Percentiles rank a stretch among this genome's conserved stretches.
Conservation (phyloP, 2,113 vertebrate species). For the Pterocles gutturalis region DNA sequence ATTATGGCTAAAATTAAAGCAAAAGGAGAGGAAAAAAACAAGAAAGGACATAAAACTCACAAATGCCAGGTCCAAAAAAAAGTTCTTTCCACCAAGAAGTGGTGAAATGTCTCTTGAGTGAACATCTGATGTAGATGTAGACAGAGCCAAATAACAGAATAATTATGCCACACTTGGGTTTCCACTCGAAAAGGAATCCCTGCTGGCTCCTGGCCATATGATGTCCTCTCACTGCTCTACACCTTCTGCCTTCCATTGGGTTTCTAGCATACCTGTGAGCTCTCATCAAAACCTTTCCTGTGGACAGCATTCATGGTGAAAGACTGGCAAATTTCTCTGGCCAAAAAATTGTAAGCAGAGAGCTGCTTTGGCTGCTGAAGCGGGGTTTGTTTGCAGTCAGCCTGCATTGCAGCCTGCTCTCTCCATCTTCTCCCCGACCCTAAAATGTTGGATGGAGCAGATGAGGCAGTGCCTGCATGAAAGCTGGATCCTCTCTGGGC, state of each 20-base stretch:
- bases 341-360: neutral
- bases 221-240: neutral
- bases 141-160: neutral
- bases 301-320: neutral
- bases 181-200: neutral
- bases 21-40: neutral
- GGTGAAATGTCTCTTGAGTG: neutral
- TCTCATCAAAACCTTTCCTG: neutral
- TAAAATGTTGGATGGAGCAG: neutral
- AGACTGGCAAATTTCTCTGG: neutral
- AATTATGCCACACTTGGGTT: neutral
- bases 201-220: fast-evolving
- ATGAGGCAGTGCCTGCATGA: fast-evolving
- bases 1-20: constrained; percentile 24
- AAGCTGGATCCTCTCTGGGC: neutral
- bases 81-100: neutral
- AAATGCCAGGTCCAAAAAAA: neutral
- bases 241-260: neutral
- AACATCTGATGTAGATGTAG: neutral
- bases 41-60: neutral
- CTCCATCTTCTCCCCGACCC: neutral
- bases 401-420: neutral
- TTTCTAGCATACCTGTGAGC: neutral
- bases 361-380: neutral
- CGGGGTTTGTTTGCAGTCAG: neutral